Evolutionary conservation across 2,888 invertebrate genomes (phyloP).

Genomic region (Xanthia icteritia): DNA sequence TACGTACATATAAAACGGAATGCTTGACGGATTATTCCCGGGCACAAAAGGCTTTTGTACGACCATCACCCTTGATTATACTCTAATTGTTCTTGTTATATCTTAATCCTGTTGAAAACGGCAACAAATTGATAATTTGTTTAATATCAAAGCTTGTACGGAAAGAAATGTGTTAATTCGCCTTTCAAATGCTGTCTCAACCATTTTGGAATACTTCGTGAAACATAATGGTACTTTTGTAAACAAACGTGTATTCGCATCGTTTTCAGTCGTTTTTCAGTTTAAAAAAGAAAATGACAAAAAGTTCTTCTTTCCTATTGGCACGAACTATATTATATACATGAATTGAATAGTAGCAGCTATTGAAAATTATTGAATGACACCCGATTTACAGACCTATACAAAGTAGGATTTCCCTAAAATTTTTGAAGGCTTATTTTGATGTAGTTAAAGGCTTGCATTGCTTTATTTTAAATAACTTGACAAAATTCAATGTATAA

Average conservation of each 20-base stretch:
- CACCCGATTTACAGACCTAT: no score
- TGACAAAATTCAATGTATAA: no score
- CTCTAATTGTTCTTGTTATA: constrained; percentile 66
- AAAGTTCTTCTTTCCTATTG: not conserved
- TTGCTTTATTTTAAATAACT: no score
- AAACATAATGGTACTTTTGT: constrained; percentile 31
- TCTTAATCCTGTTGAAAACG: constrained; percentile 64
- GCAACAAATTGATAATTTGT: constrained; percentile 66
- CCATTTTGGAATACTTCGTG: constrained; percentile 10
- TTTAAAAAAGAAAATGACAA: not conserved
- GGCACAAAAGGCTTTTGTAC: constrained; percentile 66
- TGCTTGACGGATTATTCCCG: constrained; percentile 64
- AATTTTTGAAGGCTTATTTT: no score
- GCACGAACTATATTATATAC: not conserved
- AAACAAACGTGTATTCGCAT: not conserved
- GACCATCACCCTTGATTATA: constrained; percentile 66
- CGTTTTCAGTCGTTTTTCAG: not conserved
- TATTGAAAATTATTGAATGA: not conserved
- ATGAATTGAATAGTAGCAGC: not conserved
- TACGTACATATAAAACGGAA: constrained; percentile 58
- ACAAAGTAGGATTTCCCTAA: no score
- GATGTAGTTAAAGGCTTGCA: no score
- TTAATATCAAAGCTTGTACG: constrained; percentile 57
- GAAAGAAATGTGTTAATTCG: constrained; percentile 51
- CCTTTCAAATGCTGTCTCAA: constrained; percentile 18